Conservation (phyloP, 1,140 invertebrate genomes). For the Bombus haemorrhoidalis region DNA sequence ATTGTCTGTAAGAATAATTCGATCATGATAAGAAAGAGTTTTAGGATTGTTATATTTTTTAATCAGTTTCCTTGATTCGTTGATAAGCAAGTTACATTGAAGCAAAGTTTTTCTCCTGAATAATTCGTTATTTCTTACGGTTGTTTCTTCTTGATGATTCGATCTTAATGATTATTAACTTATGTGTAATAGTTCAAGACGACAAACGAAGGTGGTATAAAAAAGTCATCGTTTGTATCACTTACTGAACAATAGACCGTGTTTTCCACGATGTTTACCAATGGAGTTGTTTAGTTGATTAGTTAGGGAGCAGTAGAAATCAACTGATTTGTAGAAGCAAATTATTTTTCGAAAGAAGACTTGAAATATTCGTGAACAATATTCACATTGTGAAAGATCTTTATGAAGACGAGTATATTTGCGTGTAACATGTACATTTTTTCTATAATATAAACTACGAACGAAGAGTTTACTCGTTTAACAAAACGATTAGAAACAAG, state of each 20-base stretch:
- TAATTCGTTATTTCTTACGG: background rate
- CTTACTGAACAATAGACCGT: background rate
- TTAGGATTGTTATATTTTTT: constrained; percentile 31
- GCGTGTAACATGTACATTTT: constrained; percentile 22
- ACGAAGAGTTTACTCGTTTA: constrained; percentile 24
- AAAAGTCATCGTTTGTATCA: background rate
- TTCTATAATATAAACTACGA: constrained; percentile 12
- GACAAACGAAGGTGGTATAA: background rate
- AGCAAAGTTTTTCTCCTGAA: background rate
- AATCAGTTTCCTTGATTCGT: constrained; percentile 22
- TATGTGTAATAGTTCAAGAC: background rate
- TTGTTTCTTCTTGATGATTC: background rate
- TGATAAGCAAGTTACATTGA: constrained; percentile 1
- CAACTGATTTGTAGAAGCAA: constrained; percentile 1
- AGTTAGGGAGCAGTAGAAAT: background rate
- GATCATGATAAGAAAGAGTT: background rate
- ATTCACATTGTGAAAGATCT: background rate
- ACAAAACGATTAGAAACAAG: background rate
- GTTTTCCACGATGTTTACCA: background rate
- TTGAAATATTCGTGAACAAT: background rate
- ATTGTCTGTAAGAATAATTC: background rate
- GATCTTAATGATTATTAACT: background rate
- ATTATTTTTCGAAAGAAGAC: constrained; percentile 36
- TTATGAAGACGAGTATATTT: background rate
- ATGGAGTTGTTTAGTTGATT: background rate